Evolutionary conservation across 2,113 vertebrate species (phyloP).

Genomic region (Malurus alboscapulatus): DNA sequence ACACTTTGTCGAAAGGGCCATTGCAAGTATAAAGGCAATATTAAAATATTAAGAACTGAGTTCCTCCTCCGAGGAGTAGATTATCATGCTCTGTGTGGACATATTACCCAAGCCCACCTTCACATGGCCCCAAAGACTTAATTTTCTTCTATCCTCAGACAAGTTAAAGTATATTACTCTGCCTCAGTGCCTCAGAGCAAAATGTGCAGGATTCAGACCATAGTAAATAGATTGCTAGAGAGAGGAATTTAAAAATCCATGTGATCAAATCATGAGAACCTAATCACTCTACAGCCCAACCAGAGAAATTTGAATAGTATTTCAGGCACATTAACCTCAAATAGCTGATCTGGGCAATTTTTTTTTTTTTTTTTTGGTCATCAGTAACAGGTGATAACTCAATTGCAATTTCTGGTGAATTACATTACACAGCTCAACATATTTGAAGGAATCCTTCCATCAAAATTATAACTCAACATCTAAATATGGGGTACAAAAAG

Average conservation of each 20-base stretch:
- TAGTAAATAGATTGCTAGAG: conserved; percentile 27
- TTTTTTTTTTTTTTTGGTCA: conserved; percentile 50
- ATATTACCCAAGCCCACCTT: not conserved
- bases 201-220: conserved; percentile 21
- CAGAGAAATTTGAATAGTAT: conserved; percentile 61
- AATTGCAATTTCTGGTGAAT: conserved; percentile 61
- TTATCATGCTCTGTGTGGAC: not conserved
- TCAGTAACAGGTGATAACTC: conserved; percentile 68
- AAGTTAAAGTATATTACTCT: not conserved
- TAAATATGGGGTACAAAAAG: not conserved
- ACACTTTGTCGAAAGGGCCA: not conserved
- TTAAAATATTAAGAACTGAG: not conserved
- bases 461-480: not conserved
- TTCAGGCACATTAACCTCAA: conserved; percentile 68
- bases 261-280: conserved; percentile 37
- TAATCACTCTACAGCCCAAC: conserved; percentile 40
- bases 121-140: not conserved
- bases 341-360: conserved; percentile 51
- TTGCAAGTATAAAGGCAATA: not conserved
- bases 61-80: not conserved
- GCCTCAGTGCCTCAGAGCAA: not conserved
- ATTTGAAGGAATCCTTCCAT: conserved; percentile 23
- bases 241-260: conserved; percentile 26
- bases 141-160: not conserved
- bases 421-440: conserved; percentile 41